Percentiles rank a stretch among this genome's conserved stretches.
Evolutionary conservation across 2,888 invertebrate genomes (phyloP).

Genomic region (Drosophila colorata): DNA sequence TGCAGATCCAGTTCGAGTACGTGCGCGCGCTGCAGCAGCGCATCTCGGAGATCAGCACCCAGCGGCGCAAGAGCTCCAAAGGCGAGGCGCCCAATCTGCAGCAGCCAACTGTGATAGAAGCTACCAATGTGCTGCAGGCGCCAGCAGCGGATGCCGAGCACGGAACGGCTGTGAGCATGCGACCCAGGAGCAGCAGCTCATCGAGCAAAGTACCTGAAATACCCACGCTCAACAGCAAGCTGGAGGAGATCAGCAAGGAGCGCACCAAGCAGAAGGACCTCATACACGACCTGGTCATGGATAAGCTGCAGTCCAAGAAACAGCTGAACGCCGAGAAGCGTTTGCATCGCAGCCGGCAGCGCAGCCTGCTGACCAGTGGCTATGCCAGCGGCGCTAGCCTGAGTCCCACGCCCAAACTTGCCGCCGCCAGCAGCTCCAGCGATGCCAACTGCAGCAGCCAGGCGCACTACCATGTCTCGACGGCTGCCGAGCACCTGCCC

Average conservation of each 20-base stretch:
- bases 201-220: slow-evolving; percentile 83
- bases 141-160: slow-evolving; percentile 24
- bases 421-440: slow-evolving; percentile 75
- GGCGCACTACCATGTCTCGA: slow-evolving; percentile 83
- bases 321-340: slow-evolving; percentile 88
- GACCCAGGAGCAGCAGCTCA: slow-evolving; percentile 57
- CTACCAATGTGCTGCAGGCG: slow-evolving; percentile 30
- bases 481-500: slow-evolving; percentile 63
- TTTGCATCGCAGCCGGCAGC: slow-evolving; percentile 87
- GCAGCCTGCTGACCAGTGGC: slow-evolving; percentile 83
- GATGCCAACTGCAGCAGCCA: slow-evolving; percentile 83
- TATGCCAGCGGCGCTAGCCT: slow-evolving; percentile 82
- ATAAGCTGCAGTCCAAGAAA: slow-evolving; percentile 90
- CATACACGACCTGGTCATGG: slow-evolving; percentile 93
- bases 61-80: slow-evolving; percentile 86
- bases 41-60: slow-evolving; percentile 89
- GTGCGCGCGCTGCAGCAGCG: slow-evolving; percentile 89
- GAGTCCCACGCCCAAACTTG: slow-evolving; percentile 83
- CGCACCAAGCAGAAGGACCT: slow-evolving; percentile 93
- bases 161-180: slow-evolving; percentile 35
- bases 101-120: slow-evolving; percentile 83
- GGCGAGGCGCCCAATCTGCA: slow-evolving; percentile 79
- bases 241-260: slow-evolving; percentile 92
- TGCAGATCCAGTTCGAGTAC: slow-evolving; percentile 86
- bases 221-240: slow-evolving; percentile 88